Conservation (phyloP, 2,888 invertebrate species). For the Andrena trimmerana region DNA sequence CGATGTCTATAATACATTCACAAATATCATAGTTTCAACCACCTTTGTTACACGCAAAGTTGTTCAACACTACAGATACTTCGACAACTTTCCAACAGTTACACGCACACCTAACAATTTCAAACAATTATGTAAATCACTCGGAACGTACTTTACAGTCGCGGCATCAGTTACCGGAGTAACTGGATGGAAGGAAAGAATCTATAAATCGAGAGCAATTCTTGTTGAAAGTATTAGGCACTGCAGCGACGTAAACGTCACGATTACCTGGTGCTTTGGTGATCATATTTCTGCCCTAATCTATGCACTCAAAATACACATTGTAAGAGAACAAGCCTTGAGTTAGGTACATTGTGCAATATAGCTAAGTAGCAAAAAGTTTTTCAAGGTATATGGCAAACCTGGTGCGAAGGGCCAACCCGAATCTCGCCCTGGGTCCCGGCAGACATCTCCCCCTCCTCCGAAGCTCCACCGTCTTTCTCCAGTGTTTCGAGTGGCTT, state of each 20-base stretch:
- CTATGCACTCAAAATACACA: constrained; percentile 50
- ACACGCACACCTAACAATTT: constrained; percentile 22
- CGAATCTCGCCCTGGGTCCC: constrained; percentile 92
- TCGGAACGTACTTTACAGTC: constrained; percentile 14
- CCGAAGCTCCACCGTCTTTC: constrained; percentile 85
- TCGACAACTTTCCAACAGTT: neutral
- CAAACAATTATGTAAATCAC: constrained; percentile 2
- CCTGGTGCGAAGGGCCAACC: constrained; percentile 92
- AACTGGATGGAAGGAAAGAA: neutral
- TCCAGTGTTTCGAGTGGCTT: constrained; percentile 84
- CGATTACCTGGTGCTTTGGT: constrained; percentile 37
- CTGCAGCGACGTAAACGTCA: constrained; percentile 29
- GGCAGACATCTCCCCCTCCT: constrained; percentile 86
- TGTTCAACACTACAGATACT: constrained; percentile 8
- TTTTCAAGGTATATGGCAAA: constrained; percentile 84
- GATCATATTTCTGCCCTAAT: constrained; percentile 38
- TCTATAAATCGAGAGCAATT: constrained; percentile 30
- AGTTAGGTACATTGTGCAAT: constrained; percentile 81
- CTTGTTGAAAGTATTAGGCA: constrained; percentile 39
- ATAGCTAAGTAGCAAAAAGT: constrained; percentile 81
- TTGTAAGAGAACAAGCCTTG: constrained; percentile 76
- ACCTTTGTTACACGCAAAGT: constrained; percentile 15
- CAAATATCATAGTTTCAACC: constrained; percentile 1
- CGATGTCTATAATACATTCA: neutral
- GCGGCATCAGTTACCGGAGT: neutral